Base-by-base conservation (phyloP, 2,113 vertebrate species). In the Lasiurus borealis region DNA sequence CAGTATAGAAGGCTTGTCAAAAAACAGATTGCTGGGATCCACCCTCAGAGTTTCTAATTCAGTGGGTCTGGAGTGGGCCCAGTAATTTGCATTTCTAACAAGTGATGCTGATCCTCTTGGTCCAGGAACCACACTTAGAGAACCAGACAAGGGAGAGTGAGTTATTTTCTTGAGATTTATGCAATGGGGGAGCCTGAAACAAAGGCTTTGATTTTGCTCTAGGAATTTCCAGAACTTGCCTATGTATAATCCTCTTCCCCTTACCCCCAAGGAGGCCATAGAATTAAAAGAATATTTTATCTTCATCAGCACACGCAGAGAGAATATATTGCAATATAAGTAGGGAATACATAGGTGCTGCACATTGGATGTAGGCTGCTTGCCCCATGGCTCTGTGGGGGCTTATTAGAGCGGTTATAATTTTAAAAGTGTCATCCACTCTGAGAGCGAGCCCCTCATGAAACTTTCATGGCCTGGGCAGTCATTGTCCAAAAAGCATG, bases 231-330 rank as follows among this genome's bases (percentile, higher is more conserved):
- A 76, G 94, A 85, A 90, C 48, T 82, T 71, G 87, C 25, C 62
- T 80, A 6, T 46, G 46, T 57, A 25, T 8, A 6, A 9, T 50
- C 25, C 66, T 66, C 29, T 40, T 27, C 31, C 62, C 59, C 48
- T 31, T 2, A 2, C 5, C 52, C 75, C 19, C 72, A 44, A 83
- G 90, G 90, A 96, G 88, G 92, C 88, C 36, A 27, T n/a, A 80
- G 96, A 97, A 97, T 97, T 97, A 97, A 97, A 97, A 71, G 97
- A 97, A 97, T 97, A 97, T 97, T 97, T 97, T 97, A 93, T 97
- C 95, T 97, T 97, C 95, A 96, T 97, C 95, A 97, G 95, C 75
- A 80, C 62, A 95, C 71, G 83, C 3, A 90, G 10, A 87, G 84
- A 96, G 90, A 76, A 95, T 95, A 90, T 59, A 88, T 96, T 90